A percentile compares a stretch with the other conserved stretches of the same genome.
Conservation (phyloP, 2,888 invertebrate species). For the Barypeithes pellucidus region DNA sequence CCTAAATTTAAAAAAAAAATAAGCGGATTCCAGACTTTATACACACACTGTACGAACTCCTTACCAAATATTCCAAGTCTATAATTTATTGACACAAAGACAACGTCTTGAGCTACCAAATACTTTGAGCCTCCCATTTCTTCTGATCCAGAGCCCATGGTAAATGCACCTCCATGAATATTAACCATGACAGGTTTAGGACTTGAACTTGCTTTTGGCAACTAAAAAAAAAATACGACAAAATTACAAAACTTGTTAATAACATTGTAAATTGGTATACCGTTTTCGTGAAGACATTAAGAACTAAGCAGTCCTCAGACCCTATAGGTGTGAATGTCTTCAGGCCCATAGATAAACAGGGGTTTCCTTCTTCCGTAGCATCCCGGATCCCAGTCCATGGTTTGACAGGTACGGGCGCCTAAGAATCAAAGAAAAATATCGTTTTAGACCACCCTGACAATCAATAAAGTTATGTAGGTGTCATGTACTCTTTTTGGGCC, state of each 20-base stretch:
- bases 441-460: too few relatives aligned
- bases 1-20: too few relatives aligned
- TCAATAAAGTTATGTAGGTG: too few relatives aligned
- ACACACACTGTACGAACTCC: too few relatives aligned
- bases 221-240: neutral
- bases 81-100: conserved; percentile 71
- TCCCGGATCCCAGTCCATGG: conserved; percentile 58
- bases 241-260: too few relatives aligned
- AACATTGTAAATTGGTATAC: neutral
- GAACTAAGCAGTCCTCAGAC: conserved; percentile 63
- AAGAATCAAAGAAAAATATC: too few relatives aligned
- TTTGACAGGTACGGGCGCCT: conserved; percentile 58
- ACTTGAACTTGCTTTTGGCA: neutral
- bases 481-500: too few relatives aligned
- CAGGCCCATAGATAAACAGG: conserved; percentile 56
- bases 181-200: conserved; percentile 69
- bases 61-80: conserved; percentile 69
- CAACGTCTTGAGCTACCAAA: conserved; percentile 70
- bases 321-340: conserved; percentile 43
- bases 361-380: conserved; percentile 58
- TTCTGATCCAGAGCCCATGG: conserved; percentile 66
- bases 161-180: conserved; percentile 72
- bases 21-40: too few relatives aligned
- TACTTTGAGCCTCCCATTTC: conserved; percentile 68
- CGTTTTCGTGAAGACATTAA: conserved; percentile 62